Evolutionary conservation across 2,888 invertebrate species (phyloP).

Genomic region (Sarcophaga rosellei): DNA sequence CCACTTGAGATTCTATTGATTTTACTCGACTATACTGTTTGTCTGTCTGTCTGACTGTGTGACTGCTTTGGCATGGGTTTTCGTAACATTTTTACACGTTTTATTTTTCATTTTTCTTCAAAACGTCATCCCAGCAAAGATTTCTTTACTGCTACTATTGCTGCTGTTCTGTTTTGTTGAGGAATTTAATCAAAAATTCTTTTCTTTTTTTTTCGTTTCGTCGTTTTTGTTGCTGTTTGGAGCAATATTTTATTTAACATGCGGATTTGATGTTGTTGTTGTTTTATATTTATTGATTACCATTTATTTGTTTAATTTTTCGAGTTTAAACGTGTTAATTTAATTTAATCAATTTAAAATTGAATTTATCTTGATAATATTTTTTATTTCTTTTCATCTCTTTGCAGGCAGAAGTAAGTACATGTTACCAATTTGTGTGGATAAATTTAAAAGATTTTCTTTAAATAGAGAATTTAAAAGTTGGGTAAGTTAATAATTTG

Average conservation of each 20-base stretch:
- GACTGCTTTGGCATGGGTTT: conserved; percentile 31
- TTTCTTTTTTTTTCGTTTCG: conserved; percentile 35
- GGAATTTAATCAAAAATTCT: conserved; percentile 63
- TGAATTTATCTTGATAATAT: conserved; percentile 34
- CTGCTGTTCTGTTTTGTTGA: conserved; percentile 36
- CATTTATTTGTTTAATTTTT: conserved; percentile 60
- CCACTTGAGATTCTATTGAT: neutral
- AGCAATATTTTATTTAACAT: conserved; percentile 72
- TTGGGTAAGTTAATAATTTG: conserved; percentile 11
- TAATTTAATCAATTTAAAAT: conserved; percentile 42
- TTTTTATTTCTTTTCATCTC: conserved; percentile 70
- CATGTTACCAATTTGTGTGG: neutral
- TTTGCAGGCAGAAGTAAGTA: conserved; percentile 82
- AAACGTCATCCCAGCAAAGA: conserved; percentile 50
- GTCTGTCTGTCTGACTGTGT: conserved; percentile 43
- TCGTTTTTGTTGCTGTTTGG: conserved; percentile 8
- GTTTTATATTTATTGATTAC: conserved; percentile 76
- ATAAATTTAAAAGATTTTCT: neutral
- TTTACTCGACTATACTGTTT: neutral
- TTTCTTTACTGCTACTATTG: conserved; percentile 27
- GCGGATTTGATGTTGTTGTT: conserved; percentile 57
- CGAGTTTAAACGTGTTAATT: conserved; percentile 65
- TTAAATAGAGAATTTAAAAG: neutral
- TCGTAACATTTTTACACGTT: conserved; percentile 64
- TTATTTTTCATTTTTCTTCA: conserved; percentile 50